These are phyloP conservation scores for Rhizomys pruinosus DNA, from an alignment of 2,113 vertebrate genomes.

Conservation along the genomic window DNA sequence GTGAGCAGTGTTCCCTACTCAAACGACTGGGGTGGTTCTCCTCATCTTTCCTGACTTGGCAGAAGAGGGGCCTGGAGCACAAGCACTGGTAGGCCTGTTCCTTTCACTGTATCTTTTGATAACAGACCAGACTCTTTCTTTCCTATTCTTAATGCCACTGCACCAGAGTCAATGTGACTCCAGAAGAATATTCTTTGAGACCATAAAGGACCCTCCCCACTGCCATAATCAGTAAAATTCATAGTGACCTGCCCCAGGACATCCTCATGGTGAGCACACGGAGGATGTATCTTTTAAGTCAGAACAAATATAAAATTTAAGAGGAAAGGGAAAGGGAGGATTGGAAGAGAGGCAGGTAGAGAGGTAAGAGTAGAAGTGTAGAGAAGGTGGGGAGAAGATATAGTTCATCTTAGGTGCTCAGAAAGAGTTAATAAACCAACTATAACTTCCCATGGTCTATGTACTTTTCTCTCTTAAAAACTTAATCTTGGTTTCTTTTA, in stretches of 20 bases:
- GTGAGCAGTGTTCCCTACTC: neutral
- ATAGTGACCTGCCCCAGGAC: neutral
- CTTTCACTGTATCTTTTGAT: neutral
- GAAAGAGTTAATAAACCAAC: neutral
- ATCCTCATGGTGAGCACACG: neutral
- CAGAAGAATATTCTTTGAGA: constrained; percentile 32
- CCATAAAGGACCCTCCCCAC: neutral
- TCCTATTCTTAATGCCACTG: neutral
- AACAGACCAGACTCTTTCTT: neutral
- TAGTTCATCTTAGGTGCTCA: neutral
- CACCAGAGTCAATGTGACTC: constrained; percentile 1
- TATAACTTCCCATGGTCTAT: neutral
- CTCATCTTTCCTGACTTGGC: neutral
- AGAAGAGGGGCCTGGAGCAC: neutral
- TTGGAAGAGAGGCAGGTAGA: neutral
- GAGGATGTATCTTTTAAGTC: constrained; percentile 42
- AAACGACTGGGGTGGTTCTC: neutral
- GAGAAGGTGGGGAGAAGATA: neutral
- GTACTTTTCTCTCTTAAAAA: constrained; percentile 25
- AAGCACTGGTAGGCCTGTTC: neutral
- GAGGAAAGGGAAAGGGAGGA: constrained; percentile 18
- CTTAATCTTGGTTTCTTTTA: constrained; percentile 1
- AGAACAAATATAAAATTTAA: constrained; percentile 49
- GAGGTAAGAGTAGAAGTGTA: neutral
- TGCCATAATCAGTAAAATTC: neutral